A percentile compares a stretch with the other conserved stretches of the same genome.
These are phyloP conservation scores for Alligator sinensis DNA, from an alignment of 2,113 vertebrate genomes.

Conservation along the genomic window DNA sequence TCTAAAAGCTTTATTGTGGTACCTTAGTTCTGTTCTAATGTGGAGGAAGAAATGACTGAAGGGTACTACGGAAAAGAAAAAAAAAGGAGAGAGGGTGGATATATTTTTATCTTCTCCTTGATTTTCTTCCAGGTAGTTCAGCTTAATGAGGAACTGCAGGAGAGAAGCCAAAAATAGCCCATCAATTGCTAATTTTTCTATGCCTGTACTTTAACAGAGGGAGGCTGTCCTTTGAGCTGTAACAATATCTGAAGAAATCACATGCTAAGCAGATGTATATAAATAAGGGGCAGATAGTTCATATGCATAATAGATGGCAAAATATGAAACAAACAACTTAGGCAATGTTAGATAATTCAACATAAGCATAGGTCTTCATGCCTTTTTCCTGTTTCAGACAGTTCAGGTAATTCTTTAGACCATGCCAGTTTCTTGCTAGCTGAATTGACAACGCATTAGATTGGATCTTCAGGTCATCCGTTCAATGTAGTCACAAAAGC, in stretches of 20 bases:
- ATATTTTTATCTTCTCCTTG: conserved; percentile 20
- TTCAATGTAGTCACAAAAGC: not conserved
- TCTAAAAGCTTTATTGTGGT: not conserved
- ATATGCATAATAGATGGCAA: not conserved
- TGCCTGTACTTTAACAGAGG: not conserved
- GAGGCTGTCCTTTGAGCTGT: not conserved
- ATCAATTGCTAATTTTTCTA: not conserved
- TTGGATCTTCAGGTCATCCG: not conserved
- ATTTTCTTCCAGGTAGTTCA: conserved; percentile 21
- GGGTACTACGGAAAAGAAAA: not conserved
- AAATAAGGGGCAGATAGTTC: not conserved
- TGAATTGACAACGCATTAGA: not conserved
- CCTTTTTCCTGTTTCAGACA: not conserved
- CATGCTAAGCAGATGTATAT: not conserved
- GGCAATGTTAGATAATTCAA: not conserved
- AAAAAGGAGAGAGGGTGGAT: not conserved
- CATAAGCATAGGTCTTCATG: not conserved
- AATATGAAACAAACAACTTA: not conserved
- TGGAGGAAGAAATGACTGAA: not conserved
- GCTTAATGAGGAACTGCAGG: conserved; percentile 14
- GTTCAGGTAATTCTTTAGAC: not conserved
- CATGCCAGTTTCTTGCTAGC: fast-evolving
- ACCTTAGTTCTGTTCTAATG: not conserved
- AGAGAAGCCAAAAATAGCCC: conserved; percentile 16
- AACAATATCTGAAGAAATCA: not conserved